phyloP scores from a whole-genome alignment of 35 echinoderm and acorn worm species.

The Apostichopus californicus region DNA sequence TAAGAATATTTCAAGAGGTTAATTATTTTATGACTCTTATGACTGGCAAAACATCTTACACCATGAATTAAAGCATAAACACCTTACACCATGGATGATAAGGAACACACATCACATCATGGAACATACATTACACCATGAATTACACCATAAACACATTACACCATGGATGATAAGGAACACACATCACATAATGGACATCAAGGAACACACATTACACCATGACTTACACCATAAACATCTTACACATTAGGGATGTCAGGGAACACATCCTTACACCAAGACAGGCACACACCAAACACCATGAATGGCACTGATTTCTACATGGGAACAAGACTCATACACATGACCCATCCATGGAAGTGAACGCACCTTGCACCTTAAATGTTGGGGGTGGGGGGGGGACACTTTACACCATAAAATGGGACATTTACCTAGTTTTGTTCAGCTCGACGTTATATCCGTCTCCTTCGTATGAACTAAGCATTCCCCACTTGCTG shows the following conservation, averaged over 20 bases:
- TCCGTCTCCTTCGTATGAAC: conserved; percentile 80
- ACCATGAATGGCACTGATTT: no score
- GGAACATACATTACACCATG: neutral
- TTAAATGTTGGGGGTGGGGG: no score
- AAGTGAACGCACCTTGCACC: no score
- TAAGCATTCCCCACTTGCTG: conserved; percentile 82
- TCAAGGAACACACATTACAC: neutral
- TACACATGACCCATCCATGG: no score
- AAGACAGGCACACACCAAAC: no score
- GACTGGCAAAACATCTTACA: no score
- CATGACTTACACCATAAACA: no score
- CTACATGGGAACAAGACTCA: no score
- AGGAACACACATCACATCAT: neutral
- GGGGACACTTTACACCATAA: no score
- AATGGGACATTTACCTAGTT: conserved; percentile 54
- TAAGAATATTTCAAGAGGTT: no score
- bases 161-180: neutral
- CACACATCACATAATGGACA: neutral
- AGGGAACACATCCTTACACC: neutral
- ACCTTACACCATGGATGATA: neutral
- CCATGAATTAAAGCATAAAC: neutral
- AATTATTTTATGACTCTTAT: no score
- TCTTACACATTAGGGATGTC: no score
- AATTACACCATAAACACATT: neutral
- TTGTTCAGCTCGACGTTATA: conserved; percentile 78